Percentiles rank a stretch among this genome's conserved stretches.
phyloP scores from a whole-genome alignment of 2,888 invertebrate species.

The Arrhopalites spinosus region DNA sequence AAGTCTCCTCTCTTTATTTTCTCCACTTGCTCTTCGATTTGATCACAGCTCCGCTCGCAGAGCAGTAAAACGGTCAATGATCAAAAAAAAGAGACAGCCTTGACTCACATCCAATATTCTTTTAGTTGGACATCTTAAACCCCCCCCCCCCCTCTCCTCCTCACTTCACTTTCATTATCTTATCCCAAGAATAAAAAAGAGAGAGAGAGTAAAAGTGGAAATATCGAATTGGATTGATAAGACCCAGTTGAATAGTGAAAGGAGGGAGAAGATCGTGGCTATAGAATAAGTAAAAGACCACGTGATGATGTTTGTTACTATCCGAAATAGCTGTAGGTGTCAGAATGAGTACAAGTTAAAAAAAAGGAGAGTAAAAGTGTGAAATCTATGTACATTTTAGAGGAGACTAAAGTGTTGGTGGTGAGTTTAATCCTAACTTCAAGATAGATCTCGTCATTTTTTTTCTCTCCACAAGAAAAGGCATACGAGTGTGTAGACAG shows the following conservation, averaged over 20 bases:
- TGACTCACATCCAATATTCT: background rate
- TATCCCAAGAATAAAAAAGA: background rate
- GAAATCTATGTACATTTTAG: background rate
- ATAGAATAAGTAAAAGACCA: background rate
- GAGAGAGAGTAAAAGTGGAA: background rate
- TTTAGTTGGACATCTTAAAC: background rate
- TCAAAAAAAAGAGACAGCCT: background rate
- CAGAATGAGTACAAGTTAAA: background rate
- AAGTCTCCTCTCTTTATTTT: background rate
- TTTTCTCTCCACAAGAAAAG: background rate
- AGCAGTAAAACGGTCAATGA: slow-evolving; percentile 13
- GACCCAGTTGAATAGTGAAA: background rate
- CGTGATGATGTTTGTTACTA: background rate
- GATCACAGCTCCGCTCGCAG: background rate
- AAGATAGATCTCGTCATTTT: slow-evolving; percentile 32
- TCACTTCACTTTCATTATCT: slow-evolving; percentile 2
- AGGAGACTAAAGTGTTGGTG: slow-evolving; percentile 4
- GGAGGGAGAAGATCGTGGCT: background rate
- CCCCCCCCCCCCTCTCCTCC: background rate
- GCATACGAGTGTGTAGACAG: background rate
- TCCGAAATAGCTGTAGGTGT: background rate
- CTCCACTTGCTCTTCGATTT: slow-evolving; percentile 7
- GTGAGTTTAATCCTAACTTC: slow-evolving; percentile 10
- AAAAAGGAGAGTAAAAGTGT: background rate
- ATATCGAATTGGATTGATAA: background rate